phyloP scores from a whole-genome alignment of 1,140 invertebrate genomes.

The Pemphigus obesinymphae region DNA sequence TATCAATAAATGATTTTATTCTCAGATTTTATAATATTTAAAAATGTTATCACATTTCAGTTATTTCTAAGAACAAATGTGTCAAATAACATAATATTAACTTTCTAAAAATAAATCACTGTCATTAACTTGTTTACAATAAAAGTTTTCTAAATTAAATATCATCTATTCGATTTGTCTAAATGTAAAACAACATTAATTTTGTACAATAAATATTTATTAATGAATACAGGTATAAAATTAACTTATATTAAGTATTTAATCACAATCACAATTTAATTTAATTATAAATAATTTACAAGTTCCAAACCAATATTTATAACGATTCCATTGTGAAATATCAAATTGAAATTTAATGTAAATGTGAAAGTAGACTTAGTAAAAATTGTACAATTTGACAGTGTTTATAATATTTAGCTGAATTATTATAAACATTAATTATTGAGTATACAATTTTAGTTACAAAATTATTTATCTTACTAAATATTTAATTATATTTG shows the following conservation, averaged over 20 bases:
- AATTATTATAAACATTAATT: neutral
- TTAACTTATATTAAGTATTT: slow-evolving; percentile 28
- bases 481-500: slow-evolving; percentile 6
- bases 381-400: neutral
- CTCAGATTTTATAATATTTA: neutral
- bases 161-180: neutral
- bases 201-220: slow-evolving; percentile 33
- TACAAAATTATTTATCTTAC: neutral
- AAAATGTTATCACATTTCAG: neutral
- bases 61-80: neutral
- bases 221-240: slow-evolving; percentile 35
- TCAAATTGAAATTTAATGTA: neutral
- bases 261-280: slow-evolving; percentile 34
- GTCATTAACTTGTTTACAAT: neutral
- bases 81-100: neutral
- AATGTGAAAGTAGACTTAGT: neutral
- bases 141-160: neutral
- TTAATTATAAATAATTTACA: slow-evolving; percentile 15
- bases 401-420: neutral
- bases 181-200: slow-evolving; percentile 8
- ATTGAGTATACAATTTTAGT: neutral
- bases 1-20: neutral
- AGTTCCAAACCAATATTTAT: neutral
- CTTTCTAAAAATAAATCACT: slow-evolving; percentile 25
- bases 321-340: neutral